Percentiles rank a stretch among this genome's conserved stretches.
phyloP scores from a whole-genome alignment of 2,797 vertebrate genomes.

The Smutsia temminckii region DNA sequence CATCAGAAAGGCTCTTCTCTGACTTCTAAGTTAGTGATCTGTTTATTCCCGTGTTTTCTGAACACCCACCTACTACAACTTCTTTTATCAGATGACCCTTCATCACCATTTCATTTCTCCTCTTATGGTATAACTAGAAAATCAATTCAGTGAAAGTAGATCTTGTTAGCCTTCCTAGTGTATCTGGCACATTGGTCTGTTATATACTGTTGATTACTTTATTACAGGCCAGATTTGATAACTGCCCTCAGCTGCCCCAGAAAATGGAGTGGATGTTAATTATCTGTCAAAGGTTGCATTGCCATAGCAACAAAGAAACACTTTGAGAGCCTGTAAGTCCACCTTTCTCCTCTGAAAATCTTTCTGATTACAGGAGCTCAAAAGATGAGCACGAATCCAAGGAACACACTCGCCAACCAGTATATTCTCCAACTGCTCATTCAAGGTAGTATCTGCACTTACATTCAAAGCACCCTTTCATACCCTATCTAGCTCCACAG shows the following conservation, averaged over 20 bases:
- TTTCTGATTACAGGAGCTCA: constrained; percentile 15
- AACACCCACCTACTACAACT: constrained; percentile 24
- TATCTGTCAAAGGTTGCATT: constrained; percentile 63
- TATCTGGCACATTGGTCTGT: constrained; percentile 61
- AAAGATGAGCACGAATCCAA: neutral
- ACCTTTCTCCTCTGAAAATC: constrained; percentile 26
- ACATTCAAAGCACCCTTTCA: constrained; percentile 2
- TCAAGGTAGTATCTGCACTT: neutral
- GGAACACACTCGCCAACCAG: neutral
- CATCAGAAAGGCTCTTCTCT: neutral
- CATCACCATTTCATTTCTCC: neutral
- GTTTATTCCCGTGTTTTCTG: neutral
- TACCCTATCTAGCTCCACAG: neutral
- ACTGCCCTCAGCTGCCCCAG: constrained; percentile 56
- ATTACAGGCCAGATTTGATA: constrained; percentile 66
- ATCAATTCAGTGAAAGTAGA: constrained; percentile 70
- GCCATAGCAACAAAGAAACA: constrained; percentile 49
- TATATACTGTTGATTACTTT: constrained; percentile 73
- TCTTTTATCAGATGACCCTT: neutral
- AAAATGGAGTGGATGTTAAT: constrained; percentile 52
- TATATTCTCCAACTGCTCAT: neutral
- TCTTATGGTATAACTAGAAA: constrained; percentile 43
- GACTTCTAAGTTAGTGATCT: constrained; percentile 30
- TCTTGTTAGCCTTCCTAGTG: constrained; percentile 43
- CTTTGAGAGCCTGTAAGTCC: constrained; percentile 8